phyloP scores from a whole-genome alignment of 2,888 invertebrate genomes.

The Oxystoma pomonae region DNA sequence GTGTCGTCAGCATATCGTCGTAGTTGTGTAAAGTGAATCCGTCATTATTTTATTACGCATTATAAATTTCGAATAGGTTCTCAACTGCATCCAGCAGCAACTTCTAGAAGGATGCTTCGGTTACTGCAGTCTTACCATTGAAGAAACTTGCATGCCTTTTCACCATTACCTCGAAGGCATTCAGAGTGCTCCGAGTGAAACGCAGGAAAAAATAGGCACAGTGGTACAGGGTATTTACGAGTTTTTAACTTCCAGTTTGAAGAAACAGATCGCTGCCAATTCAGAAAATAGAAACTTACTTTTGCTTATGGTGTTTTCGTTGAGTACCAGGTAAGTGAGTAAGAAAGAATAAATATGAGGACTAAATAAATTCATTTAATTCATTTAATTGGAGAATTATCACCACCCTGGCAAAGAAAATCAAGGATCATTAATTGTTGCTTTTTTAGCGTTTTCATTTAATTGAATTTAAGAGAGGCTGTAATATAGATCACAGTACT shows the following conservation, averaged over 20 bases:
- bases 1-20: too few relatives aligned
- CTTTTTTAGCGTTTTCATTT: too few relatives aligned
- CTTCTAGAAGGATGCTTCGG: slow-evolving; percentile 54
- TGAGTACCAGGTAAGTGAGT: slow-evolving; percentile 52
- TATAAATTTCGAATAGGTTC: too few relatives aligned
- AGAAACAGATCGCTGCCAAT: slow-evolving; percentile 33
- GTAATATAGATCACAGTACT: too few relatives aligned
- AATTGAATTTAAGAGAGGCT: too few relatives aligned
- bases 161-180: slow-evolving; percentile 57
- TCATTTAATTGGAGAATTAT: too few relatives aligned
- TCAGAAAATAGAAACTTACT: slow-evolving; percentile 46
- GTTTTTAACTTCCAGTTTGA: slow-evolving; percentile 49
- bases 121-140: slow-evolving; percentile 43
- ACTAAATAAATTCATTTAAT: too few relatives aligned
- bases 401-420: too few relatives aligned
- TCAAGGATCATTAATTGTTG: too few relatives aligned
- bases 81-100: slow-evolving; percentile 50
- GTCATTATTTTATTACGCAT: too few relatives aligned
- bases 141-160: slow-evolving; percentile 46
- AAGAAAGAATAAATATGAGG: too few relatives aligned
- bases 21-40: too few relatives aligned
- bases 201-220: slow-evolving; percentile 51
- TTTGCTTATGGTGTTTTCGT: slow-evolving; percentile 52
- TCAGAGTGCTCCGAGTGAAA: slow-evolving; percentile 48
- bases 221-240: slow-evolving; percentile 54